These are phyloP conservation scores for Zalophus californianus DNA, from an alignment of 2,797 vertebrate species.

Conservation along the genomic window DNA sequence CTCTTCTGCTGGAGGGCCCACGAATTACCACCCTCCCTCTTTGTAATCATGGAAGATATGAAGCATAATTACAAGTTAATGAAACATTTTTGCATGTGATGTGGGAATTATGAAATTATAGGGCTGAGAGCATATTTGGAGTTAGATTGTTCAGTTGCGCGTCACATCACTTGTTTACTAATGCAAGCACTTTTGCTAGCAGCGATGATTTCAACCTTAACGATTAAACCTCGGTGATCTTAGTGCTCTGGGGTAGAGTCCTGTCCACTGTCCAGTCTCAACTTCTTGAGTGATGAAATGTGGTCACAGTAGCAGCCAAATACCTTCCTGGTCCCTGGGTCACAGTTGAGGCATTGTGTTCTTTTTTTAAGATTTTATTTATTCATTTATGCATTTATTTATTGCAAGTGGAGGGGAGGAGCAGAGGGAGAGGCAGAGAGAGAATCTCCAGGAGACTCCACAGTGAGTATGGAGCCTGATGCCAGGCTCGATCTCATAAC, in stretches of 20 bases:
- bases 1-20: neutral
- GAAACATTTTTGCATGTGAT: conserved; percentile 2
- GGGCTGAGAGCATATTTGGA: neutral
- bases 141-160: neutral
- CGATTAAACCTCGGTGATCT: neutral
- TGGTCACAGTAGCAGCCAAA: neutral
- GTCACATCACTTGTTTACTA: neutral
- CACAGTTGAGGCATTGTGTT: neutral
- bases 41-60: neutral
- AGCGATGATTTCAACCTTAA: neutral
- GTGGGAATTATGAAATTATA: neutral
- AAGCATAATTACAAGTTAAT: conserved; percentile 17
- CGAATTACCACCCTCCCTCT: neutral
- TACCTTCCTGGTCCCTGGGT: neutral
- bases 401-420: neutral
- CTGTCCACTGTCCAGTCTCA: neutral
- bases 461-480: neutral
- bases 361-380: neutral
- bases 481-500: neutral
- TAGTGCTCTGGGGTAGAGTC: neutral
- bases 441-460: neutral
- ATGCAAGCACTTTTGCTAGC: neutral
- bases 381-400: neutral
- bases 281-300: neutral
- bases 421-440: neutral